These are phyloP conservation scores for Porphyrio hochstetteri DNA, from an alignment of 2,113 vertebrate species.

Conservation along the genomic window DNA sequence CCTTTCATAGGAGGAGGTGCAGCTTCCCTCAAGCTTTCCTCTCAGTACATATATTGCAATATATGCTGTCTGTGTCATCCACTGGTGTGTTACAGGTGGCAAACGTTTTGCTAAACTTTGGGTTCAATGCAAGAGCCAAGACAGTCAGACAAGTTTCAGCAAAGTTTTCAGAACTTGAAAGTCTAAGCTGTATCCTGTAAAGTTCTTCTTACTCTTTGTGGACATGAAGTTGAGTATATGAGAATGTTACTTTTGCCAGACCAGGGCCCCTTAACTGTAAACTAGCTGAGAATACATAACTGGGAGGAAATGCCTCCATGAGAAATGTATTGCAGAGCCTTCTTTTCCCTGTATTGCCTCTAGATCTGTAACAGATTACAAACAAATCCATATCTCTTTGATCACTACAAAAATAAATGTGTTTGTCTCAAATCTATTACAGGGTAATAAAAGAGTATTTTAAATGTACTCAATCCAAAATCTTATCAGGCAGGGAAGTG, in stretches of 20 bases:
- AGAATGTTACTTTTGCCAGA: neutral
- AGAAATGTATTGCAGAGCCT: neutral
- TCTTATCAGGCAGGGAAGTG: constrained; percentile 12
- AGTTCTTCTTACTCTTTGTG: neutral
- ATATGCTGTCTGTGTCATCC: neutral
- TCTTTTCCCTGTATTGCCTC: neutral
- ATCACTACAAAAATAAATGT: constrained; percentile 37
- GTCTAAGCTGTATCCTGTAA: neutral
- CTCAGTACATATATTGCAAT: neutral
- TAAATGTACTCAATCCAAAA: constrained; percentile 4
- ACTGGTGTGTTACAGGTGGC: neutral
- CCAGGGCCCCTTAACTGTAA: neutral
- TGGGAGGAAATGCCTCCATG: neutral
- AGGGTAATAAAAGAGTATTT: constrained; percentile 53
- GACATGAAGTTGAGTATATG: neutral
- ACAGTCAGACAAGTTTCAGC: neutral
- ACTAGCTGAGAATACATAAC: neutral
- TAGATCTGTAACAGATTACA: constrained; percentile 36
- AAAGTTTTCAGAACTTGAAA: neutral
- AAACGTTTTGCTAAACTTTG: neutral
- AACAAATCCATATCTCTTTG: constrained; percentile 17
- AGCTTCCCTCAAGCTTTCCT: neutral
- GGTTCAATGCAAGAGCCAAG: rapidly evolving
- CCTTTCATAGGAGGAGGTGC: neutral
- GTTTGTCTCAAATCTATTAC: constrained; percentile 35